Evolutionary conservation across 2,888 invertebrate genomes (phyloP).

Genomic region (Aphelenchoides bicaudatus): DNA sequence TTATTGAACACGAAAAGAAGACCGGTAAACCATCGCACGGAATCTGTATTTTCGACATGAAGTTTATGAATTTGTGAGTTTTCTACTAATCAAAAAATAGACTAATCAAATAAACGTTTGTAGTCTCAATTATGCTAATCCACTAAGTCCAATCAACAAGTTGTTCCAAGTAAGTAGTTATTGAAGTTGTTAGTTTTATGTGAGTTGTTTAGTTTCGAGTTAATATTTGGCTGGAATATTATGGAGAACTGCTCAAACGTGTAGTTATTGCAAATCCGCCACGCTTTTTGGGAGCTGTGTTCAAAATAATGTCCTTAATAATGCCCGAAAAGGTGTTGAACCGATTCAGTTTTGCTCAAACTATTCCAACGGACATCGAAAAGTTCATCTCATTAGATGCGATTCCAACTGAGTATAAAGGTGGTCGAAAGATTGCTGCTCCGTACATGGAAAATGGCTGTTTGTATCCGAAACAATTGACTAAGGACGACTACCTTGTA

Average conservation of each 20-base stretch:
- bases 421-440: constrained; percentile 24
- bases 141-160: constrained; percentile 34
- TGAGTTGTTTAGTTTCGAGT: constrained; percentile 32
- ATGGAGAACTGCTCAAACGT: constrained; percentile 35
- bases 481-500: constrained; percentile 35
- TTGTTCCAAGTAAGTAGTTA: constrained; percentile 31
- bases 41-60: constrained; percentile 46
- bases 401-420: constrained; percentile 38
- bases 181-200: background rate
- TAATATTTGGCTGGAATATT: constrained; percentile 42
- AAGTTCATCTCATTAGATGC: constrained; percentile 29
- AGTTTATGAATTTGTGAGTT: no score
- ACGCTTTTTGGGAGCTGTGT: constrained; percentile 33
- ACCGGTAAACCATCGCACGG: constrained; percentile 37
- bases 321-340: constrained; percentile 31
- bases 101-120: no score
- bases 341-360: constrained; percentile 34
- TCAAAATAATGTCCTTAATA: constrained; percentile 42
- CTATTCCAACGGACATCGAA: constrained; percentile 27
- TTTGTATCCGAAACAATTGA: constrained; percentile 23
- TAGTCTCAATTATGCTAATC: constrained; percentile 37
- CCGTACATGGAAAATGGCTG: constrained; percentile 32
- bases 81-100: no score
- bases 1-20: constrained; percentile 32
- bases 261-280: constrained; percentile 43